phyloP scores from a whole-genome alignment of 2,113 vertebrate species.

The Ahaetulla prasina region DNA sequence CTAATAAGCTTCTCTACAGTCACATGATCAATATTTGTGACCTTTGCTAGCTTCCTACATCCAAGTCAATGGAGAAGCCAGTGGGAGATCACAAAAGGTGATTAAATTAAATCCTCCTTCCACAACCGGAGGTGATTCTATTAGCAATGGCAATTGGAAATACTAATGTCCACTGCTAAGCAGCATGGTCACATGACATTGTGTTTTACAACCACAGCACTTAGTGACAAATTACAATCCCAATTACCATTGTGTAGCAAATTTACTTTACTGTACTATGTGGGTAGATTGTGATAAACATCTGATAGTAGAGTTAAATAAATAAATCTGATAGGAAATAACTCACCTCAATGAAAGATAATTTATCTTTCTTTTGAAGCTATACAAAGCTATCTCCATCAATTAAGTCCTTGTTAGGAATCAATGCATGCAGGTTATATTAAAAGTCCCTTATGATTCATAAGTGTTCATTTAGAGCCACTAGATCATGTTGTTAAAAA shows the following conservation, averaged over 20 bases:
- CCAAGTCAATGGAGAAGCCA: not conserved
- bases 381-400: conserved; percentile 39
- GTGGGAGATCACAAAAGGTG: not conserved
- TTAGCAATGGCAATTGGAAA: not conserved
- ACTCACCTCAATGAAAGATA: not conserved
- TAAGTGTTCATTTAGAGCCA: conserved; percentile 51
- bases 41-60: not conserved
- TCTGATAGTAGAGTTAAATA: conserved; percentile 18
- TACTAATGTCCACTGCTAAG: not conserved
- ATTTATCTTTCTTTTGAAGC: conserved; percentile 42
- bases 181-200: not conserved
- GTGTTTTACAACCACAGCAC: not conserved
- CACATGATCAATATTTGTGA: not conserved
- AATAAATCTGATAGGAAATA: not conserved
- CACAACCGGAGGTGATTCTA: not conserved
- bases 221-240: not conserved
- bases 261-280: not conserved
- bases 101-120: not conserved
- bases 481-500: conserved; percentile 36
- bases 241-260: not conserved
- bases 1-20: not conserved
- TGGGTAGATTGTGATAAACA: conserved; percentile 1
- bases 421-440: conserved; percentile 42
- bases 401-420: not conserved
- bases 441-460: conserved; percentile 57